Base-by-base conservation (phyloP, 2,888 invertebrate genomes). In the Papilio gigon region DNA sequence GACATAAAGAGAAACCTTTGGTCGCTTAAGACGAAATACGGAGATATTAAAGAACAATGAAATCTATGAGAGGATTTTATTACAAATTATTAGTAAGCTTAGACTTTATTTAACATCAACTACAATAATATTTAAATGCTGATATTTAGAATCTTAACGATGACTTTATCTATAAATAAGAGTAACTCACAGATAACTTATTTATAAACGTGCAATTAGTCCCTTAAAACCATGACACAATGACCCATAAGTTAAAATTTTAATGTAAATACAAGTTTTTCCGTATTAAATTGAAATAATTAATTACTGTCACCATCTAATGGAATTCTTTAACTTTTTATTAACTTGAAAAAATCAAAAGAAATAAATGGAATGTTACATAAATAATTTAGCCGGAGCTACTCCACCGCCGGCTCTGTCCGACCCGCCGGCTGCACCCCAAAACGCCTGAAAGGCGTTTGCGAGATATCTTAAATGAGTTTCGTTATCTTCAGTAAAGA, bases 401-500 rank as follows among this genome's bases (percentile, higher is more conserved):
- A 74, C 77, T 86, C 84, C 71, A 82, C 70, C 22, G 70, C 60
- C 67, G 71, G 68, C 74, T 20, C 71, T 84, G 82, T 83, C 75
- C 82, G 70, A 67, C 78, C 73, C 70, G 77, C 78, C 74, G 77
- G 78, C 78, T 87, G 87, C 88, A 89, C 89, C 90, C 90, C 82
- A 87, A 91, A 90, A 87, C 82, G 85, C 80, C 85, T 88, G 86
- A 88, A 87, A 87, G 84, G 86, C 88, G 86, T 87, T 86, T 78
- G 83, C 84, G 78, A 88, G 90, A 89, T 91, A 91, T 91, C 90
- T 88, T 89, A 88, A 92, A 91, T 89, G 90, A 90, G 91, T 91
- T 91, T 90, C 89, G 89, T 91, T 92, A 91, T 91, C 91, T 90
- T 78, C 74, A 78, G 83, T 84, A 82, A 88, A 88, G 89, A 89